Percentiles rank a stretch among this genome's conserved stretches.
Evolutionary conservation across 2,888 invertebrate genomes (phyloP).

Genomic region (Blera fallax): DNA sequence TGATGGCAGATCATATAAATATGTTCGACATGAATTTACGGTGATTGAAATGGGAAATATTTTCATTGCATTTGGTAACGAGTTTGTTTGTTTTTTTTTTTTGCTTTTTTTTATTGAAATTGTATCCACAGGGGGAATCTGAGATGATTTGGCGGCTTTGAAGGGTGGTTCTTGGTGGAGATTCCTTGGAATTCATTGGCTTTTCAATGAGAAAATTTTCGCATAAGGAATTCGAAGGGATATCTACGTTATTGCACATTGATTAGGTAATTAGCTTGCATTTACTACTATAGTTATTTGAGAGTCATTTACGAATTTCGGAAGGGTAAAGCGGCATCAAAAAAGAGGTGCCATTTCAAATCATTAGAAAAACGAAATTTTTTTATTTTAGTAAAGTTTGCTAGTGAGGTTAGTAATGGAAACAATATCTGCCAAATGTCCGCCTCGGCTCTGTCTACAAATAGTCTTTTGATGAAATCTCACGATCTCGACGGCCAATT

Average conservation of each 20-base stretch:
- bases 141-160: constrained; percentile 10
- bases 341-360: too few species aligned
- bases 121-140: constrained; percentile 32
- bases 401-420: too few species aligned
- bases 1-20: constrained; percentile 62
- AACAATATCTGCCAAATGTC: too few species aligned
- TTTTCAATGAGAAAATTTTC: neutral
- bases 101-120: constrained; percentile 25
- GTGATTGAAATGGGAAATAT: constrained; percentile 62
- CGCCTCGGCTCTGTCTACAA: too few species aligned
- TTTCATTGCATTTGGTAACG: constrained; percentile 49
- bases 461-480: too few species aligned
- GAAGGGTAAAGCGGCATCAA: too few species aligned
- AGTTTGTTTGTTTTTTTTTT: constrained; percentile 26
- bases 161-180: constrained; percentile 21
- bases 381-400: too few species aligned
- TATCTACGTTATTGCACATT: neutral
- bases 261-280: neutral
- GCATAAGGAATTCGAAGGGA: neutral
- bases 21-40: constrained; percentile 65
- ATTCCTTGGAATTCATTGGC: constrained; percentile 23
- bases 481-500: too few species aligned
- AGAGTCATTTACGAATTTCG: too few species aligned
- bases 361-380: too few species aligned
- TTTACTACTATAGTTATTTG: neutral